Percentiles rank a stretch among this genome's conserved stretches.
Evolutionary conservation across 37 sponge, comb jelly and placozoan species (phyloP).

Genomic region (Beroe forskalii): DNA sequence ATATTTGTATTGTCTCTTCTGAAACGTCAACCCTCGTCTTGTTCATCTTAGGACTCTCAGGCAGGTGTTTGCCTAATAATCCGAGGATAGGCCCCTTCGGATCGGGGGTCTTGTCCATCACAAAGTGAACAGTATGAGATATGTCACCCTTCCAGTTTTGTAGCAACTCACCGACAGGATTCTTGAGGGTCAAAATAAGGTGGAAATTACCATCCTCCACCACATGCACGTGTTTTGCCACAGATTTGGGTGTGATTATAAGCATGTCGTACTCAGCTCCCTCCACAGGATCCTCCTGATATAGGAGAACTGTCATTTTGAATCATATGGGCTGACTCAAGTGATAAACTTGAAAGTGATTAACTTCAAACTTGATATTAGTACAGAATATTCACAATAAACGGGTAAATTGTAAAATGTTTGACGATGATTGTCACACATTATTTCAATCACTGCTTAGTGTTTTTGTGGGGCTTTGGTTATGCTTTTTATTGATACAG

Average conservation of each 20-base stretch:
- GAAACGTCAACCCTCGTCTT: slow-evolving; percentile 36
- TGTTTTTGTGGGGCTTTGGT: too few species aligned
- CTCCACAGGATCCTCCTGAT: too few species aligned
- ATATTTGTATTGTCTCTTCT: slow-evolving; percentile 23
- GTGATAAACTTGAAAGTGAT: neutral
- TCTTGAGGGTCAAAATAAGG: neutral
- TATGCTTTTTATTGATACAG: too few species aligned
- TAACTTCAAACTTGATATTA: too few species aligned
- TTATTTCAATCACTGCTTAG: too few species aligned
- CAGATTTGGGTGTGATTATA: neutral
- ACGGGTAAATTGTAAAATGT: too few species aligned
- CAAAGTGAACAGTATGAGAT: slow-evolving; percentile 33
- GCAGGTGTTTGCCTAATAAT: neutral
- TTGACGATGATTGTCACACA: too few species aligned
- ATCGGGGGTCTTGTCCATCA: neutral
- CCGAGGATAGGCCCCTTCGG: slow-evolving; percentile 39
- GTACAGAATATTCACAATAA: too few species aligned
- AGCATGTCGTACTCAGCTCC: slow-evolving; percentile 51
- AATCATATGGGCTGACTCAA: too few species aligned
- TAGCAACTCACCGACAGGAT: neutral
- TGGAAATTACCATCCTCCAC: slow-evolving; percentile 16
- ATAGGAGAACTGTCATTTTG: too few species aligned
- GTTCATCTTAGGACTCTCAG: slow-evolving; percentile 31
- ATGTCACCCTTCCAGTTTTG: neutral
- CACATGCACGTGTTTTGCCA: slow-evolving; percentile 3